phyloP scores from a whole-genome alignment of 2,113 vertebrate species.

The Noctilio leporinus region DNA sequence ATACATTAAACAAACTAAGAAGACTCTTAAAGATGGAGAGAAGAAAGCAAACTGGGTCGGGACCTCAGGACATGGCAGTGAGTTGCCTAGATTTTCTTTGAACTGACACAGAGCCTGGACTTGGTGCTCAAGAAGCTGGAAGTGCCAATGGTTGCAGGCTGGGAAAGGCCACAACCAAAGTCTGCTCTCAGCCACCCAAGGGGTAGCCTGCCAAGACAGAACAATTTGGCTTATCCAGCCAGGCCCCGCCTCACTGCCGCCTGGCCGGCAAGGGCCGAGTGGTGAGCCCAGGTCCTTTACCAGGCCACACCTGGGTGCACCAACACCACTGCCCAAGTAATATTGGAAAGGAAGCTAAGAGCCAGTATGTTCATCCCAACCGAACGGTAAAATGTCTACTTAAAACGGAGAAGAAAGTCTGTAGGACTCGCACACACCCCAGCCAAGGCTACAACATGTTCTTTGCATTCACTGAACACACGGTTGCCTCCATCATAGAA shows the following conservation, averaged over 20 bases:
- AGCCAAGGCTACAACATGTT: background rate
- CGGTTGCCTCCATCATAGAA: background rate
- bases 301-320: background rate
- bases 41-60: background rate
- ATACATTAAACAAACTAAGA: background rate
- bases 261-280: background rate
- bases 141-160: background rate
- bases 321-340: background rate
- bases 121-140: background rate
- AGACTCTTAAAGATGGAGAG: background rate
- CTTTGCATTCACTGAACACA: background rate
- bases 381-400: background rate
- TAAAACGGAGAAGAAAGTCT: background rate
- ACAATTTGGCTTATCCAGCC: background rate
- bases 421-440: background rate
- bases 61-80: background rate
- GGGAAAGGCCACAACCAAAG: background rate
- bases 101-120: background rate
- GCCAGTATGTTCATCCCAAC: background rate
- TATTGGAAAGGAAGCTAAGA: background rate
- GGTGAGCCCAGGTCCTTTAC: no score
- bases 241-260: background rate
- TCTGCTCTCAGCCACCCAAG: background rate
- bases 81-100: background rate
- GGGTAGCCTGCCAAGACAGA: background rate